Conservation (phyloP, 2,797 vertebrate genomes). For the Phrynocephalus forsythii region DNA sequence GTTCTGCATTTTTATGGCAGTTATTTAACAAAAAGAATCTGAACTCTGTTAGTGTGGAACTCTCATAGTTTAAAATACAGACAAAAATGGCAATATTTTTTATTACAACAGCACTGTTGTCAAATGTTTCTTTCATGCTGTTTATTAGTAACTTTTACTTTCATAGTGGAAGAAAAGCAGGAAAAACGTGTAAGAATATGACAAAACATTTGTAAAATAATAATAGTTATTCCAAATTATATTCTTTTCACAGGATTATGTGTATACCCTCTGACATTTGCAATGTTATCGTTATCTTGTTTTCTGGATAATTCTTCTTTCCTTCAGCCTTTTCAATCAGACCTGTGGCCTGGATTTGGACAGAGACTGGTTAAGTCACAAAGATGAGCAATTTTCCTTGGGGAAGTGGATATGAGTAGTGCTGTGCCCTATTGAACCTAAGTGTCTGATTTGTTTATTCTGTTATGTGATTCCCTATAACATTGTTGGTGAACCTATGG, state of each 20-base stretch:
- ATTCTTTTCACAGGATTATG: neutral
- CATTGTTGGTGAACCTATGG: too few relatives aligned
- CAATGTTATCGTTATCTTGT: neutral
- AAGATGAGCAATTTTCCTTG: neutral
- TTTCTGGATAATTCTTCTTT: neutral
- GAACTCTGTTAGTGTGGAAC: neutral
- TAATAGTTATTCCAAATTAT: neutral
- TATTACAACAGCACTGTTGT: neutral
- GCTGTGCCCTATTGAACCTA: neutral
- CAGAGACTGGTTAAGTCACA: neutral
- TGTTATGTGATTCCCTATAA: too few relatives aligned
- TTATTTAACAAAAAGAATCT: constrained; percentile 31
- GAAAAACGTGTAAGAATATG: neutral
- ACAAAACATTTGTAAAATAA: neutral
- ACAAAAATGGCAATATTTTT: neutral
- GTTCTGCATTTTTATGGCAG: constrained; percentile 63
- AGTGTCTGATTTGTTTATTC: neutral
- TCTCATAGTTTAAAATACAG: neutral
- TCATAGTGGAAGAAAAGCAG: neutral
- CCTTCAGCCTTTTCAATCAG: neutral
- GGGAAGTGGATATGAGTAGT: neutral
- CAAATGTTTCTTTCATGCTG: neutral
- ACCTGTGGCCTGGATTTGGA: neutral
- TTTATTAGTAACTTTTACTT: neutral
- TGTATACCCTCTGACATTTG: neutral